These are phyloP conservation scores for Phylloscopus trochiloides DNA, from an alignment of 2,113 vertebrate genomes.

Conservation along the genomic window DNA sequence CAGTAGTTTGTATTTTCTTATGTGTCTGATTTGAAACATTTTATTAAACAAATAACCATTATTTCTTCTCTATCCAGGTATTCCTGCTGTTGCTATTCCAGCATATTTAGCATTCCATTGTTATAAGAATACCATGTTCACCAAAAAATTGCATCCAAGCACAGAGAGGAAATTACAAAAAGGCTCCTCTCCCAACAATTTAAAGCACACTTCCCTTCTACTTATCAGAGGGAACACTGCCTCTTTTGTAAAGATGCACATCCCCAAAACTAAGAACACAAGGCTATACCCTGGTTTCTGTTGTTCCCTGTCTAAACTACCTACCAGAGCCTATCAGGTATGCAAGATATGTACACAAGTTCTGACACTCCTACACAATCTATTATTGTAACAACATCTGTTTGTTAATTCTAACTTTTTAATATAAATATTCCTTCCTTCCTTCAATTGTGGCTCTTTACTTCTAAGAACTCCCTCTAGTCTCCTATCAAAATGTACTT, in stretches of 20 bases:
- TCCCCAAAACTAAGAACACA: not conserved
- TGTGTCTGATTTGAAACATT: not conserved
- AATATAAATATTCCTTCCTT: not conserved
- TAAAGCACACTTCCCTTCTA: not conserved
- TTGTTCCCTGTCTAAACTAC: not conserved
- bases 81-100: not conserved
- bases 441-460: not conserved
- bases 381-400: not conserved
- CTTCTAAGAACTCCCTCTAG: not conserved
- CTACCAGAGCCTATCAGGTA: not conserved
- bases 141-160: not conserved
- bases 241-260: not conserved
- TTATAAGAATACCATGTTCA: not conserved
- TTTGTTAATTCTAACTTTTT: not conserved
- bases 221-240: not conserved
- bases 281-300: not conserved
- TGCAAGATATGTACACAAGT: not conserved
- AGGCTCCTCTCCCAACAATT: not conserved
- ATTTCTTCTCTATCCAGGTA: not conserved
- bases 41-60: not conserved
- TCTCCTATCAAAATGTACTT: not conserved
- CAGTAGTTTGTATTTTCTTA: not conserved
- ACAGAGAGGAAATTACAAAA: not conserved
- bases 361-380: not conserved
- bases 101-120: not conserved